Conservation (phyloP, 1,140 invertebrate genomes). For the Musca vetustissima region DNA sequence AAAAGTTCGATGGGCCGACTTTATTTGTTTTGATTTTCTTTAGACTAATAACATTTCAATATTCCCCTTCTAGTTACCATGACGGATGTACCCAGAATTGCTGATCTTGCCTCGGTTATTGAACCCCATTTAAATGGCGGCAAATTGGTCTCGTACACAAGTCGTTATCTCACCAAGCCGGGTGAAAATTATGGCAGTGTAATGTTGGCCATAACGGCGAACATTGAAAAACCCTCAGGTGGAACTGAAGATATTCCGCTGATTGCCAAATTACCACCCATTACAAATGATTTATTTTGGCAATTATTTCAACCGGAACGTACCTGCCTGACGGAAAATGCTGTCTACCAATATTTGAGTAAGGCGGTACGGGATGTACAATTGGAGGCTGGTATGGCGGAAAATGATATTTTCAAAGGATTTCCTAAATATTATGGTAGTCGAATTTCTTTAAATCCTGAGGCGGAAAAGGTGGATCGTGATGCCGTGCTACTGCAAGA, state of each 20-base stretch:
- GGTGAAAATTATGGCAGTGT: slow-evolving; percentile 66
- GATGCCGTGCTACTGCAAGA: slow-evolving; percentile 63
- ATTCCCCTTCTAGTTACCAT: slow-evolving; percentile 26
- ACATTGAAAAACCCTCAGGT: slow-evolving; percentile 36
- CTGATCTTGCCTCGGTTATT: slow-evolving; percentile 38
- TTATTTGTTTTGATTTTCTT: no score
- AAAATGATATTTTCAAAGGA: slow-evolving; percentile 55
- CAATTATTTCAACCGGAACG: slow-evolving; percentile 62
- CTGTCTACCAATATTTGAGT: slow-evolving; percentile 60
- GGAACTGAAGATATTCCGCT: slow-evolving; percentile 54
- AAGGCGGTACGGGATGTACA: slow-evolving; percentile 59
- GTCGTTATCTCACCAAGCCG: slow-evolving; percentile 56
- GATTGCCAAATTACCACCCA: slow-evolving; percentile 63
- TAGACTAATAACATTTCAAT: no score
- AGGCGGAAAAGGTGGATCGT: slow-evolving; percentile 57
- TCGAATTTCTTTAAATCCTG: slow-evolving; percentile 55
- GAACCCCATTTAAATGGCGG: slow-evolving; percentile 40
- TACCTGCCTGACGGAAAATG: slow-evolving; percentile 62
- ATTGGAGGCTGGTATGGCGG: slow-evolving; percentile 53
- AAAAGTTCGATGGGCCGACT: no score
- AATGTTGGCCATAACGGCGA: slow-evolving; percentile 56
- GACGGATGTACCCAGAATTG: slow-evolving; percentile 44
- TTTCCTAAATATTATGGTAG: slow-evolving; percentile 61
- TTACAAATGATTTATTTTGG: slow-evolving; percentile 60
- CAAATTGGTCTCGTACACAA: slow-evolving; percentile 36